phyloP scores from a whole-genome alignment of 2,113 vertebrate genomes.

The Silurus asotus region DNA sequence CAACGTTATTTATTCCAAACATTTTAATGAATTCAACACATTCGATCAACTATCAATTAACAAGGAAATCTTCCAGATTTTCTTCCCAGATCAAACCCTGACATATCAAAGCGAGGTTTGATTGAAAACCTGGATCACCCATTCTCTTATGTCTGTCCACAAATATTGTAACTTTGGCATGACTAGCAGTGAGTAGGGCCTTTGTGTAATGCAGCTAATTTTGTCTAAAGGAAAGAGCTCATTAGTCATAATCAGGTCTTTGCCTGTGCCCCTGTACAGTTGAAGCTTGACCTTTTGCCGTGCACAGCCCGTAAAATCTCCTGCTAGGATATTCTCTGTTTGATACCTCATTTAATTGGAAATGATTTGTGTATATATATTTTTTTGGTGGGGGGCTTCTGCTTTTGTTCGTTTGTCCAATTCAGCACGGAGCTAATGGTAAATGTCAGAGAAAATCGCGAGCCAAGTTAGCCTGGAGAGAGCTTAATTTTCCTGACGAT shows the following conservation, averaged over 20 bases:
- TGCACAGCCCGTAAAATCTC: conserved; percentile 74
- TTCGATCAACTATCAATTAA: background rate
- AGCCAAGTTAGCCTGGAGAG: conserved; percentile 73
- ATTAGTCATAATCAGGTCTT: conserved; percentile 80
- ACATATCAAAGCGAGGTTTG: conserved; percentile 6
- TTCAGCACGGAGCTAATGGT: conserved; percentile 75
- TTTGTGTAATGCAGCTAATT: conserved; percentile 64
- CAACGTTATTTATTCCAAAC: background rate
- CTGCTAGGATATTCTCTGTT: conserved; percentile 75
- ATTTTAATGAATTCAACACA: background rate
- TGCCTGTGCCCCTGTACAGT: conserved; percentile 67
- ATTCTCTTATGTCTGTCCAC: background rate
- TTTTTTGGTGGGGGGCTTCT: conserved; percentile 60
- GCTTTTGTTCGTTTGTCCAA: conserved; percentile 73
- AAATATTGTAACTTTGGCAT: conserved; percentile 32
- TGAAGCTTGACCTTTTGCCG: conserved; percentile 87
- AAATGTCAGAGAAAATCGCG: conserved; percentile 88
- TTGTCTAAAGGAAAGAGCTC: conserved; percentile 74
- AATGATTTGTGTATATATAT: conserved; percentile 68
- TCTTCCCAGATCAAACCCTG: conserved; percentile 11
- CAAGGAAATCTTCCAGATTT: background rate
- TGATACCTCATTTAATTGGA: conserved; percentile 92
- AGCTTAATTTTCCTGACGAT: conserved; percentile 70
- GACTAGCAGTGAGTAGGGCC: conserved; percentile 12
- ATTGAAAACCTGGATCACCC: background rate